Percentiles rank a stretch among this genome's conserved stretches.
These are phyloP conservation scores for Simalia tracyae DNA, from an alignment of 2,797 vertebrate genomes.

Conservation along the genomic window DNA sequence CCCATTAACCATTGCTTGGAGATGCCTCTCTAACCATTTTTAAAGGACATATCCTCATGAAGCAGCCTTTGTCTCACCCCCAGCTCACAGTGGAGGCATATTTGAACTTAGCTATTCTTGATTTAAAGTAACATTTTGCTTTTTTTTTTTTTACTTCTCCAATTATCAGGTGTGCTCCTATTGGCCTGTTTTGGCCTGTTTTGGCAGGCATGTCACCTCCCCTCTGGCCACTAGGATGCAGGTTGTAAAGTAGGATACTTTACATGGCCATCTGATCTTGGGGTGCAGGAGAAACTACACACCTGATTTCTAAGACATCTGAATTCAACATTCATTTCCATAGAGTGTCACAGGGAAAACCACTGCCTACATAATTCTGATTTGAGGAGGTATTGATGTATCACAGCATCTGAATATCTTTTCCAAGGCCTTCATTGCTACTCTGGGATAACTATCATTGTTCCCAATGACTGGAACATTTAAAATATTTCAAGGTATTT, in stretches of 20 bases:
- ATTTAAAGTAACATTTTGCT: too few species aligned
- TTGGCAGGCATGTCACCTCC: too few species aligned
- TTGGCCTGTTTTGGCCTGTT: too few species aligned
- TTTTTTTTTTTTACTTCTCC: too few species aligned
- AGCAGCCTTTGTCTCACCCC: too few species aligned
- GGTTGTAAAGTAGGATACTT: too few species aligned
- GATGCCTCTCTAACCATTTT: neutral
- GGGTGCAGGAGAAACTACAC: neutral
- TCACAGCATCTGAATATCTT: neutral
- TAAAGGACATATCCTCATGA: too few species aligned
- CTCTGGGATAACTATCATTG: neutral
- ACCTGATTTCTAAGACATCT: neutral
- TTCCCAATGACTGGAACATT: neutral
- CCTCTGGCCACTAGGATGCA: too few species aligned
- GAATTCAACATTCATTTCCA: neutral
- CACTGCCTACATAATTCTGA: neutral
- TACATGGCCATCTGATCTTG: neutral
- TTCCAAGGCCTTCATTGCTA: neutral
- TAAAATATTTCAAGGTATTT: neutral
- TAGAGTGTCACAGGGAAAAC: neutral
- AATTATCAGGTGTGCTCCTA: too few species aligned
- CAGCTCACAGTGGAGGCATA: too few species aligned
- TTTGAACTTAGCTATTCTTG: too few species aligned
- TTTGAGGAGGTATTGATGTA: neutral
- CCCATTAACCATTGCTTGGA: neutral